Evolutionary conservation across 92 coral and sea anemone genomes (phyloP), one percentile per base, ranked within the genome.

Genomic region (Palythoa grandiflora): DNA sequence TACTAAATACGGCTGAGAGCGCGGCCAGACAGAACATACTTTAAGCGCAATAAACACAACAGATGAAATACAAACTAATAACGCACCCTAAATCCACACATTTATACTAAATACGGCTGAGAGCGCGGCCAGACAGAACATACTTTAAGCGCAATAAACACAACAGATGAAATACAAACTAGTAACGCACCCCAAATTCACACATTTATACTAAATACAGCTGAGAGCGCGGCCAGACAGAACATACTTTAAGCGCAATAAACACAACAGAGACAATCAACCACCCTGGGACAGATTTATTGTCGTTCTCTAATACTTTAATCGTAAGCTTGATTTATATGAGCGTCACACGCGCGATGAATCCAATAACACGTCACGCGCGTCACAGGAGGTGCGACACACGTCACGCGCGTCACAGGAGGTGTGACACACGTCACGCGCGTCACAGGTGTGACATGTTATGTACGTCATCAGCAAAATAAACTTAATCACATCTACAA

Each of bases 21-120:
- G 44, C 47, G 12, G 86, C 86, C 86, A 81, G 86, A 81, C 86
- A 81, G 86, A 81, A 81, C 86, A 44, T 81, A 54, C 86, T 66
- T 38, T 11, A 21, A 13, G 85, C 85, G 86, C 86, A 81, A 20
- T 66, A 20, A 81, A 65, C 55, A 65, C 15, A 66, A 35, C 28
- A 63, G 7, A 3, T 36, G 75, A 35, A 70, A 35, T 36, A 37
- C 3, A 70, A 36, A 28, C 28, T 28, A 28, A 0, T 28, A 28
- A 28, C 28, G 28, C 0, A 10, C 50, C 50, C 1, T 1, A 70
- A 8, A 14, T 2, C 1, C 16, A 35, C 3, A 20, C 10, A 63
- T 17, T 9, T 63, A 17, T 5, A 70, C 37, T 28, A 28, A 13
- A 2, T 28, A 51, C 60, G 12, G 40, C 36, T 20, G 36, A 14